Base-by-base conservation (phyloP, 2,888 invertebrate genomes). In the Cyaniris semiargus region DNA sequence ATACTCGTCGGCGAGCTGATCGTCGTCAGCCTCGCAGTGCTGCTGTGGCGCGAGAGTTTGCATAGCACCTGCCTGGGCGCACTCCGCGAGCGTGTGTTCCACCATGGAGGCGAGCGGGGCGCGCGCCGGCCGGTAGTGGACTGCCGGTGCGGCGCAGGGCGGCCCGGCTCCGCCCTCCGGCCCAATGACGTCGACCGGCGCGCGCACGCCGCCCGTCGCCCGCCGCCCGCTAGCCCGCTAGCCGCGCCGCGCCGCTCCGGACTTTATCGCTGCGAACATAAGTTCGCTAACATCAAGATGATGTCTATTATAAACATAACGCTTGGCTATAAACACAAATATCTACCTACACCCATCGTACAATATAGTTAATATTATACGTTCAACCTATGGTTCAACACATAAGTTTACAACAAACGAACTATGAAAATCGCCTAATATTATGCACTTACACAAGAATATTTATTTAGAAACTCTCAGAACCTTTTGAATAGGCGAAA, bases 1-100 rank as follows among this genome's bases (percentile, higher is more conserved):
- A 93, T 98, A 98, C 89, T 97, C 97, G 88, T 97, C 97, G 80
- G 97, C 97, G 86, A 97, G 96, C 87, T 97, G 96, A 85, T 96
- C 94, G 78, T 93, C 93, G 79, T 91, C 93, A 80, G 86, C 85
- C 53, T 91, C 92, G 81, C 90, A 90, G 81, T 91, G 90, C 70
- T 91, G 90, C 83, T 90, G 92, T 82, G 92, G 91, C 79, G 93
- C 93, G 88, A 92, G 89, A 89, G 91, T 93, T 89, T 92, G 92
- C 94, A 94, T 95, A 90, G 93, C 94, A 91, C 92, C 91, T 93
- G 94, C 91, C 91, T 94, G 93, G 85, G 92, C 91, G 91, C 93
- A 91, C 87, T 91, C 94, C 84, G 90, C 92, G 88, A 89, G 93
- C 92, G 94, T 92, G 93, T 94, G 94, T 91, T 94, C 93, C 89